Evolutionary conservation across 1,140 invertebrate species (phyloP), one percentile per base, ranked within the genome.

Genomic region (Lepidostoma basale): DNA sequence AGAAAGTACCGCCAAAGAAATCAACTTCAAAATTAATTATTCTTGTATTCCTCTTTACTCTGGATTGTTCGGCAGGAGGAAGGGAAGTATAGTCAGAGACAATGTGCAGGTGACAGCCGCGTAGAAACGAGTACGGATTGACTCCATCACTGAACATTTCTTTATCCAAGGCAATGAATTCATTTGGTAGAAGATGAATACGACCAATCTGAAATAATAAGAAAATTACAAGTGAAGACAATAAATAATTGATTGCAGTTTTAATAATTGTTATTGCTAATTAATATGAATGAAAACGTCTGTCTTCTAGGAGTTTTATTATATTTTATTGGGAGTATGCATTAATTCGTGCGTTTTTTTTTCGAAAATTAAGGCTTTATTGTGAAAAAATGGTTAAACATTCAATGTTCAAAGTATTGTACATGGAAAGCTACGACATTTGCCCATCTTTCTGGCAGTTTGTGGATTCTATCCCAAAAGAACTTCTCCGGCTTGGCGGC

Each of bases 71-170:
- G n/a, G 6, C 18, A 14, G 30, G 30, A 1, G 18, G 10, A 10
- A 49, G 60, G 5, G 44, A 33, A 14, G 42, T 36, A 49, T 47
- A 49, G 18, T 63, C 42, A 2, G 20, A 0, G 10, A 63, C 20
- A 12, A 63, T 30, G 26, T 69, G 40, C 20, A 69, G 28, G 22
- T 47, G 52, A 30, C 62, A 73, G 12, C 23, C n/a, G 18, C 70
- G 44, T 45, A 73, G 30, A 45, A 73, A 73, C n/a, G 70, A 73
- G 54, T 73, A 64, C n/a, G 70, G 70, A 58, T 39, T 73, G 10
- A 36, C 8, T 4, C 40, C 49, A 12, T 44, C 45, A 12, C 33
- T 16, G 44, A 73, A 69, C 16, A 73, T 18, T 47, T 54, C 49
- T 23, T 60, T 36, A 58, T 73, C 70, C 44, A 73, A 14, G 6